Evolutionary conservation across 2,113 vertebrate species (phyloP).

Genomic region (Cebus imitator): DNA sequence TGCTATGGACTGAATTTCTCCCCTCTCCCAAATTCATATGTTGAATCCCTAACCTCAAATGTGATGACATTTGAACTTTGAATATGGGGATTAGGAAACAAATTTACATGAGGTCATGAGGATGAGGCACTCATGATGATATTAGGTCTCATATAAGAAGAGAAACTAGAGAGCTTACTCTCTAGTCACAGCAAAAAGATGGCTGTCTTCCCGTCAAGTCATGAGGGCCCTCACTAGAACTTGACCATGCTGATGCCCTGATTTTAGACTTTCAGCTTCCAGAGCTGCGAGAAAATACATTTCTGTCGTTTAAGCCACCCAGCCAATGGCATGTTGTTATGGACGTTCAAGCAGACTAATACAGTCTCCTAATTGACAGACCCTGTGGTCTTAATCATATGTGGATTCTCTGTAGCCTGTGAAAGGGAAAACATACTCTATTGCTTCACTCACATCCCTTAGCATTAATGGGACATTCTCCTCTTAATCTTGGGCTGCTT

Average conservation of each 20-base stretch:
- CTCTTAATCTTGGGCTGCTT: neutral
- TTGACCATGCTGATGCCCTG: neutral
- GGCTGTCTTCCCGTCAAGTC: neutral
- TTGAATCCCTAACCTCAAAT: neutral
- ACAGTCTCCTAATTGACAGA: neutral
- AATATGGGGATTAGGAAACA: neutral
- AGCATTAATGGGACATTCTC: neutral
- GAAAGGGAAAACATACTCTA: neutral
- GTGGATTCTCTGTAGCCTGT: neutral
- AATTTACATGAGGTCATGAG: neutral
- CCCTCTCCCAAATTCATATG: neutral
- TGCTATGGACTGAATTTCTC: neutral
- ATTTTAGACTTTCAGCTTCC: neutral
- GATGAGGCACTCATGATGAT: neutral
- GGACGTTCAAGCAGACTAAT: neutral
- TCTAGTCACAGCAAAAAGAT: neutral
- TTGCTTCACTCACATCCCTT: neutral
- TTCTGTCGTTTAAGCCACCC: neutral
- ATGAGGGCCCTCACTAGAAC: neutral
- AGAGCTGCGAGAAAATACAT: neutral
- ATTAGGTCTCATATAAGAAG: neutral
- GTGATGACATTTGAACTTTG: neutral
- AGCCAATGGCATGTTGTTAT: neutral
- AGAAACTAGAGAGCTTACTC: neutral
- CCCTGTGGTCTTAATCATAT: neutral